Evolutionary conservation across 1,140 invertebrate genomes (phyloP).

Genomic region (Oncopodura yosiiana): DNA sequence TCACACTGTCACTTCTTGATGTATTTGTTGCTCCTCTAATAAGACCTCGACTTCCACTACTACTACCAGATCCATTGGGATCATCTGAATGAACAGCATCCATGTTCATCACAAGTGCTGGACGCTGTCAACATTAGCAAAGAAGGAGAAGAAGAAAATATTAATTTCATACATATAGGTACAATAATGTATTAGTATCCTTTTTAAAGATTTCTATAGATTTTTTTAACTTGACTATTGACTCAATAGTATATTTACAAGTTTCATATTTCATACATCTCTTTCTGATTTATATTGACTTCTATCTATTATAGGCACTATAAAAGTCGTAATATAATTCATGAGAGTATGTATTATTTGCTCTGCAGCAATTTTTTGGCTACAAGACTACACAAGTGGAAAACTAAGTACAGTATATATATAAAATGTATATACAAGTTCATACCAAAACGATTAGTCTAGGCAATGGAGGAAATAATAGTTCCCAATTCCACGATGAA

Average conservation of each 20-base stretch:
- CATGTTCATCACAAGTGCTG: slow-evolving; percentile 33
- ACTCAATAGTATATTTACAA: too few species aligned
- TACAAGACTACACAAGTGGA: not conserved
- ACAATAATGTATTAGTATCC: too few species aligned
- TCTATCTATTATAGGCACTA: too few species aligned
- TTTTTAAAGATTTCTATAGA: too few species aligned
- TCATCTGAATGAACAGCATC: slow-evolving; percentile 29
- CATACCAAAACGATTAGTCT: slow-evolving; percentile 34
- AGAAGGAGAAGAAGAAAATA: not conserved
- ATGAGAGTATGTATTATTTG: too few species aligned
- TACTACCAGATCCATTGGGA: not conserved
- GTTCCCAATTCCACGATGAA: slow-evolving; percentile 35
- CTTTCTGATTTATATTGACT: too few species aligned
- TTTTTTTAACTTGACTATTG: too few species aligned
- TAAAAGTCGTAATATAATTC: too few species aligned
- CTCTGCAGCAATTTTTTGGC: too few species aligned
- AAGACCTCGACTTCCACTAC: slow-evolving; percentile 1
- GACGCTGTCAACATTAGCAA: slow-evolving; percentile 23
- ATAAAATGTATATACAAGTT: not conserved
- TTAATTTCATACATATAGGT: not conserved
- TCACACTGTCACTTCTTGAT: slow-evolving; percentile 32
- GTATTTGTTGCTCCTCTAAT: slow-evolving; percentile 29
- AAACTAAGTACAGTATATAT: not conserved
- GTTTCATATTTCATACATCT: too few species aligned
- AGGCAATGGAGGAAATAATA: slow-evolving; percentile 34